phyloP scores from a whole-genome alignment of 2,113 vertebrate species.

The Typhlomys cinereus region DNA sequence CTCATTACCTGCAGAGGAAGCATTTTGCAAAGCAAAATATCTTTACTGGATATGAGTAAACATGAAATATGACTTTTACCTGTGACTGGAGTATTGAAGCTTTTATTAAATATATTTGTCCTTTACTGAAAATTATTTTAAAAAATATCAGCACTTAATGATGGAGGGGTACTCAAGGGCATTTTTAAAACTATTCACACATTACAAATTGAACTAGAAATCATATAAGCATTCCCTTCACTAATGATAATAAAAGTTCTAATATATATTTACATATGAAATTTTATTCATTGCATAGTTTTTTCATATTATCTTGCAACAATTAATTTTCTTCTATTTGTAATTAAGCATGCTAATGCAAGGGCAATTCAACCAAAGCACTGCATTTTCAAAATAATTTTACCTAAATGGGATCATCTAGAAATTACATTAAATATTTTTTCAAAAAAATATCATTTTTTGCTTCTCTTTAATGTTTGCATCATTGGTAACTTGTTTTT shows the following conservation, averaged over 20 bases:
- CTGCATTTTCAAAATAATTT: background rate
- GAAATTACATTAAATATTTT: background rate
- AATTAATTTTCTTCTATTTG: background rate
- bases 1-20: too few relatives aligned
- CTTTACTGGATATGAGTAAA: too few relatives aligned
- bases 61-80: too few relatives aligned
- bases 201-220: background rate
- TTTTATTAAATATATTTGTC: background rate
- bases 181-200: slow-evolving; percentile 6
- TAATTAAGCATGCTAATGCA: background rate
- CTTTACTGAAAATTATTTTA: background rate
- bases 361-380: background rate
- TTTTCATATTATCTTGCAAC: background rate
- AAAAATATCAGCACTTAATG: background rate
- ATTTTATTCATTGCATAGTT: background rate
- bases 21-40: too few relatives aligned
- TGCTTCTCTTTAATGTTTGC: background rate
- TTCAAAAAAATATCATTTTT: background rate
- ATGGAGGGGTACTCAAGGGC: background rate
- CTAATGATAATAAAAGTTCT: background rate
- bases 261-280: background rate
- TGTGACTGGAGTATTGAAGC: too few relatives aligned
- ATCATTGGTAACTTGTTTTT: background rate
- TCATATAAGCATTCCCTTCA: background rate
- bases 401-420: background rate